A percentile compares a stretch with the other conserved stretches of the same genome.
Evolutionary conservation across 2,113 vertebrate genomes (phyloP).

Genomic region (Zosterops hypoxanthus): DNA sequence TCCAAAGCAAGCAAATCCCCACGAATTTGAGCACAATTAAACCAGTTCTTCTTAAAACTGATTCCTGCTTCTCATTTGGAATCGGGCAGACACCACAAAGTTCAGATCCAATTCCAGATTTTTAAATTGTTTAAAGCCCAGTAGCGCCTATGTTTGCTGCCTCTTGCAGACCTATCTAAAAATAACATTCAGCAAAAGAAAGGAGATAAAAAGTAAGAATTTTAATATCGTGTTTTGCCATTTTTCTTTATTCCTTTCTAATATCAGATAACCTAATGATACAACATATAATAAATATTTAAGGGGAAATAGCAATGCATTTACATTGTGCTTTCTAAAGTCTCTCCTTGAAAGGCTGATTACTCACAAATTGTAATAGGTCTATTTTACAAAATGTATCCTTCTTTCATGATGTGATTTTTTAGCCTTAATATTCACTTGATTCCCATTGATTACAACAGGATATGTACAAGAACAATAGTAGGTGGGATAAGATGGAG

Average conservation of each 20-base stretch:
- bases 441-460: slow-evolving; percentile 19
- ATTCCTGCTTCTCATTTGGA: not conserved
- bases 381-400: slow-evolving; percentile 48
- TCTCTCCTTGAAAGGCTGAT: slow-evolving; percentile 50
- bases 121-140: not conserved
- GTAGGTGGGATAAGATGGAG: not conserved
- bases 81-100: not conserved
- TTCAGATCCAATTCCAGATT: not conserved
- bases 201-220: slow-evolving; percentile 31
- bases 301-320: slow-evolving; percentile 45
- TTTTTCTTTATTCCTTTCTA: slow-evolving; percentile 50
- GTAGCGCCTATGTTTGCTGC: not conserved
- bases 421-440: slow-evolving; percentile 39
- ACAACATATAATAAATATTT: slow-evolving; percentile 55
- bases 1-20: not conserved
- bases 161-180: slow-evolving; percentile 2
- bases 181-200: slow-evolving; percentile 14
- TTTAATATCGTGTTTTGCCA: slow-evolving; percentile 47
- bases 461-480: not conserved
- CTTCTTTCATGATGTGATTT: slow-evolving; percentile 35
- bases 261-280: slow-evolving; percentile 52
- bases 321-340: slow-evolving; percentile 27
- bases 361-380: slow-evolving; percentile 45
- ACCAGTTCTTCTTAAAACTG: not conserved
- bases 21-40: not conserved